phyloP scores from a whole-genome alignment of 2,888 invertebrate species.

The Lymantria monacha region DNA sequence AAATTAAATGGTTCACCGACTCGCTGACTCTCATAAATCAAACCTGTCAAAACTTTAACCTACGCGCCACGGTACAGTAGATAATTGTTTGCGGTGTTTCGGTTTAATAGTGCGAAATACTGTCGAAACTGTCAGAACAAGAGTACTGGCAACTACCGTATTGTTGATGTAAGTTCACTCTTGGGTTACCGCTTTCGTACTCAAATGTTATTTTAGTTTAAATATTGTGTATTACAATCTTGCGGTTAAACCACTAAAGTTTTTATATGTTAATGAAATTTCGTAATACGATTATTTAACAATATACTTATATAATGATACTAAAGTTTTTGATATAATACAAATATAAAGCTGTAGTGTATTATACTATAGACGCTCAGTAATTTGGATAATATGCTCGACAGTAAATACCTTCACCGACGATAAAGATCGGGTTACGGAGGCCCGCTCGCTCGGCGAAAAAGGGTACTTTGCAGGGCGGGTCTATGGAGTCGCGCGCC shows the following conservation, averaged over 20 bases:
- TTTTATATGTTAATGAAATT: neutral
- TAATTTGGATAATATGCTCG: too few relatives aligned
- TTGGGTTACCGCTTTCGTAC: neutral
- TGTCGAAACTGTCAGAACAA: constrained; percentile 1
- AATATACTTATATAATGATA: too few relatives aligned
- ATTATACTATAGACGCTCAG: too few relatives aligned
- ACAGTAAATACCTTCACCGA: too few relatives aligned
- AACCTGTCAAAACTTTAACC: constrained; percentile 32
- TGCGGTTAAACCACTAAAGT: neutral
- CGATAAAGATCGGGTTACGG: too few relatives aligned
- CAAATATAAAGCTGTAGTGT: too few relatives aligned
- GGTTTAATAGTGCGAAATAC: constrained; percentile 13
- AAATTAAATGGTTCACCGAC: constrained; percentile 18
- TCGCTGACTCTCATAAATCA: constrained; percentile 19
- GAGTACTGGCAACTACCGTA: neutral
- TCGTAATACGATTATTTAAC: too few relatives aligned
- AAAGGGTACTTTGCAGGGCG: too few relatives aligned
- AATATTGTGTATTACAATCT: neutral
- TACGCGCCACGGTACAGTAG: constrained; percentile 6
- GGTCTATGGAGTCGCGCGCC: too few relatives aligned
- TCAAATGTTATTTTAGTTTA: neutral
- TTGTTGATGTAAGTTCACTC: neutral
- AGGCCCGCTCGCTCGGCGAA: too few relatives aligned
- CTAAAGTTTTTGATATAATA: too few relatives aligned
- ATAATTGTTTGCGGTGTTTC: constrained; percentile 29